Evolutionary conservation across 2,888 invertebrate genomes (phyloP), one percentile per base, ranked within the genome.

Genomic region (Theristus sp.): DNA sequence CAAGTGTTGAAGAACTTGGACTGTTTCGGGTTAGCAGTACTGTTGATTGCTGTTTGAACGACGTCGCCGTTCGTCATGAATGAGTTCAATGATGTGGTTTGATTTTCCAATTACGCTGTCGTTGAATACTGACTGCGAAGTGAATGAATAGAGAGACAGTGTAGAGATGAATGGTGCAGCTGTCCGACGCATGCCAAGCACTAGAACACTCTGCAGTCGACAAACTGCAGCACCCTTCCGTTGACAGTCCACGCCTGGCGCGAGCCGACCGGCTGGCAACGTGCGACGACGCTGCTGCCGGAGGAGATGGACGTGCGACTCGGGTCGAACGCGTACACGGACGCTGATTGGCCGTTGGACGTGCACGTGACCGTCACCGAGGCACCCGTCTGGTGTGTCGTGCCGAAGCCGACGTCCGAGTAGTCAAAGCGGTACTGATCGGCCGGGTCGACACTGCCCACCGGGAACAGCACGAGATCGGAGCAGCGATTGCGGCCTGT

Each of bases 341-440:
- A 28, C 27, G 27, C 26, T 6, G 27, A 27, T 22, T 54, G 54
- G 17, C 54, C 54, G 28, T 54, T 54, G 3, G 54, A 54, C 2
- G 54, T 54, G 28, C 54, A 54, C 28, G 54, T 27, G 10, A 54
- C 54, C 6, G 54, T 54, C 10, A 54, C 54, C 27, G 27, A 27
- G 10, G 54, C 54, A 22, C 54, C 54, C 10, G 49, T 17, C 20
- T n/a, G 13, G 28, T 54, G 54, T 22, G 54, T 54, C 27, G 54
- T 56, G 31, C 38, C 38, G 31, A 56, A 56, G 2, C 56, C 56
- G n/a, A 56, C 56, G 24, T 56, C 56, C 2, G 20, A 22, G n/a
- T 56, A 56, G 56, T 56, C 56, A 31, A 56, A 56, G 2, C 56
- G 56, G 57, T 57, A 57, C 46, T 46, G 46, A 24, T 57, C 57